Evolutionary conservation across 2,113 vertebrate genomes (phyloP).

Genomic region (Protomyctophum bolini): DNA sequence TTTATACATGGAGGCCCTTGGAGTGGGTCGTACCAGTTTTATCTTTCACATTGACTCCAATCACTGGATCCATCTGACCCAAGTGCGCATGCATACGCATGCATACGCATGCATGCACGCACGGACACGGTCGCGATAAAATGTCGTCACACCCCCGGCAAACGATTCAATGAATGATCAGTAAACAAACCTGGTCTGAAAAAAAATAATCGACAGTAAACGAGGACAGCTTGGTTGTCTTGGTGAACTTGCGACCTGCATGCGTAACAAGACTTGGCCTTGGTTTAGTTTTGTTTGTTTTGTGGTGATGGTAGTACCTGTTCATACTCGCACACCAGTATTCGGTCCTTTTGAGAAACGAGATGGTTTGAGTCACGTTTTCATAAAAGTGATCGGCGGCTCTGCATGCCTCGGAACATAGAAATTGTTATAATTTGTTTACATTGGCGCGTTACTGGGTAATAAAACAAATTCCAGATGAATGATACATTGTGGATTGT

Average conservation of each 20-base stretch:
- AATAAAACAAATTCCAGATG: neutral
- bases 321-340: no score
- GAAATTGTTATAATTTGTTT: neutral
- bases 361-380: no score
- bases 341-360: no score
- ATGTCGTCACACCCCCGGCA: neutral
- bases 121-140: no score
- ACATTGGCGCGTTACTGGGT: neutral
- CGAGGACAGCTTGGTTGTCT: neutral
- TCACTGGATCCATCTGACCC: slow-evolving; percentile 23
- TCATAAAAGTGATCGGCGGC: no score
- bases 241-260: neutral
- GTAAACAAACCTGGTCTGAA: no score
- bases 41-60: slow-evolving; percentile 44
- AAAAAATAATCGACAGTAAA: slow-evolving; percentile 1
- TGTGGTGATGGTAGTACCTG: neutral
- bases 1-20: slow-evolving; percentile 48
- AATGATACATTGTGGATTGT: neutral
- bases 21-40: slow-evolving; percentile 60
- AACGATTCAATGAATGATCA: neutral
- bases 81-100: no score
- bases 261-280: neutral
- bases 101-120: no score
- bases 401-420: no score
- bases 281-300: neutral